These are phyloP conservation scores for Pelagia noctiluca DNA, from an alignment of 30 jellyfish, hydroid and myxozoan species.

Conservation along the genomic window DNA sequence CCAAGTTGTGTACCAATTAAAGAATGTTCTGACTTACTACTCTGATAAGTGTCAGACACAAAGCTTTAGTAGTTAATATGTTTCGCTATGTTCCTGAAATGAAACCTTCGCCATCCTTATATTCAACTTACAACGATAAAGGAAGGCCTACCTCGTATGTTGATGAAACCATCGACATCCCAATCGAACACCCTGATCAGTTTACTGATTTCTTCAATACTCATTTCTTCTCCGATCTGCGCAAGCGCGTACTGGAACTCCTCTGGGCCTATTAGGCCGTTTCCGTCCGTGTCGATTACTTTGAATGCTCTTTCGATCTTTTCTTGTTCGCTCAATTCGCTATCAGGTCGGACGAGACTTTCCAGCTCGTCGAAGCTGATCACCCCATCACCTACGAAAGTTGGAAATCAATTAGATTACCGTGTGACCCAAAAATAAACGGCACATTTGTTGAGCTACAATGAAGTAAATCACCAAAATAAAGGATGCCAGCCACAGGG, in stretches of 20 bases:
- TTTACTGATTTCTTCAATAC: slow-evolving; percentile 39
- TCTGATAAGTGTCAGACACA: neutral
- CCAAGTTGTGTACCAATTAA: too few species aligned
- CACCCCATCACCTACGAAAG: slow-evolving; percentile 53
- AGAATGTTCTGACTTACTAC: too few species aligned
- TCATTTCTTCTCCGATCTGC: slow-evolving; percentile 67
- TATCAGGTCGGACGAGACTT: slow-evolving; percentile 45
- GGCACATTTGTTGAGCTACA: neutral
- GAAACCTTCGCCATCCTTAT: neutral
- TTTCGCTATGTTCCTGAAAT: neutral
- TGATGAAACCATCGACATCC: slow-evolving; percentile 58
- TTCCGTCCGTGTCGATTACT: slow-evolving; percentile 49
- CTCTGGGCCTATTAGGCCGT: slow-evolving; percentile 68
- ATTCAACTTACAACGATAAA: neutral
- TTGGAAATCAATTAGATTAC: neutral
- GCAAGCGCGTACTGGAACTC: slow-evolving; percentile 51
- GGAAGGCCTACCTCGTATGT: slow-evolving; percentile 11
- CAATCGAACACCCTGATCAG: slow-evolving; percentile 62
- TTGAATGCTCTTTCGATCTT: slow-evolving; percentile 49
- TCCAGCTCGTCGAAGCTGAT: slow-evolving; percentile 69
- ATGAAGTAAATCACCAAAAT: neutral
- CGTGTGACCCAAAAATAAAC: neutral
- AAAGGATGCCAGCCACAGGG: neutral
- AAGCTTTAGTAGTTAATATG: neutral
- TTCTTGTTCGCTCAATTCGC: slow-evolving; percentile 31